These are phyloP conservation scores for Lapara coniferarum DNA, from an alignment of 2,888 invertebrate species.

Conservation along the genomic window DNA sequence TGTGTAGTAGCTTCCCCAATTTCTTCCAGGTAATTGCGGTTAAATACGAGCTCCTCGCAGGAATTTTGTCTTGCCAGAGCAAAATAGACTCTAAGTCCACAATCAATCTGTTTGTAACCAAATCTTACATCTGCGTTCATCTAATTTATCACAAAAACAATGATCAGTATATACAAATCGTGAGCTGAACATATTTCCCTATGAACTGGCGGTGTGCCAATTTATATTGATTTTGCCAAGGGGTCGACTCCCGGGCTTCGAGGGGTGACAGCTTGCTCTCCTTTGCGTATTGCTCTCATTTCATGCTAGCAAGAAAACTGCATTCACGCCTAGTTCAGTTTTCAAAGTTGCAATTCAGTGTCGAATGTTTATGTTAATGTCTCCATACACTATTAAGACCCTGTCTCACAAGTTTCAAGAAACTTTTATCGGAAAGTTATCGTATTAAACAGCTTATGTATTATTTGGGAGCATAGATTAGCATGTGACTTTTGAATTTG, in stretches of 20 bases:
- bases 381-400: too few relatives aligned
- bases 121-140: conserved; percentile 43
- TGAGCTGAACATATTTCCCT: conserved; percentile 60
- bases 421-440: too few relatives aligned
- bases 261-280: conserved; percentile 4
- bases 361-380: background rate
- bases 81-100: background rate
- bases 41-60: too few relatives aligned
- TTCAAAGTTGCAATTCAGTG: background rate
- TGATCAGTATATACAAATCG: conserved; percentile 51
- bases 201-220: conserved; percentile 52
- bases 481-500: too few relatives aligned
- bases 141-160: conserved; percentile 58
- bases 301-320: background rate
- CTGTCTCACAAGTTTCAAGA: too few relatives aligned
- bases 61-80: too few relatives aligned
- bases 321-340: background rate
- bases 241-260: conserved; percentile 27
- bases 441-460: too few relatives aligned
- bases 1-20: too few relatives aligned
- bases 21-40: too few relatives aligned
- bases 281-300: background rate
- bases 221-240: conserved; percentile 57
- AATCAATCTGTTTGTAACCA: background rate
- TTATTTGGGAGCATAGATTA: too few relatives aligned